Percentiles rank a stretch among this genome's conserved stretches.
Evolutionary conservation across 2,888 invertebrate genomes (phyloP).

Genomic region (Entomobrya proxima): DNA sequence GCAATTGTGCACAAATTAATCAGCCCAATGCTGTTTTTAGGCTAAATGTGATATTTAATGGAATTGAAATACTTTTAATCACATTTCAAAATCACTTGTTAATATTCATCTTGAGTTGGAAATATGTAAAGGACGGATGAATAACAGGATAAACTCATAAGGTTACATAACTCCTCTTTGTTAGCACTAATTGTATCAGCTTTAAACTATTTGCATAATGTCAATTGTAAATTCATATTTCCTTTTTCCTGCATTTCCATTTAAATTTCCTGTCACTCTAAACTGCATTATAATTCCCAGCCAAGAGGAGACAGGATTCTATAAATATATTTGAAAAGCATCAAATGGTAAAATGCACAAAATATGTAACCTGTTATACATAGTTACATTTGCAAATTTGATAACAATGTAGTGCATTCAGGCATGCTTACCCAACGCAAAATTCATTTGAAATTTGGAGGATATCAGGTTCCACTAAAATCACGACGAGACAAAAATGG

Average conservation of each 20-base stretch:
- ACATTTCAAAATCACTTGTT: not conserved
- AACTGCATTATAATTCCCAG: not conserved
- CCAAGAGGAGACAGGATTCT: not conserved
- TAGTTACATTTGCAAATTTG: too few relatives aligned
- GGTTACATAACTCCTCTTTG: not conserved
- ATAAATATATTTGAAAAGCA: slow-evolving; percentile 1
- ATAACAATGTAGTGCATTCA: not conserved
- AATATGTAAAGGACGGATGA: not conserved
- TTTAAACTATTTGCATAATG: slow-evolving; percentile 16
- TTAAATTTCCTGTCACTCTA: not conserved
- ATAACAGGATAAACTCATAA: not conserved
- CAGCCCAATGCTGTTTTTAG: not conserved
- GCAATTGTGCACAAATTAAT: not conserved
- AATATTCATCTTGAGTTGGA: not conserved
- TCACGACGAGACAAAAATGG: not conserved
- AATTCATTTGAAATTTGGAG: not conserved
- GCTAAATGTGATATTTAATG: not conserved
- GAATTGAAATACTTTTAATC: not conserved
- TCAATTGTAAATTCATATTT: slow-evolving; percentile 15
- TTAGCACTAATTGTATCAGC: slow-evolving; percentile 50
- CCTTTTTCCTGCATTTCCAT: not conserved
- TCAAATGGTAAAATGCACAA: not conserved
- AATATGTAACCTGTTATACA: not conserved
- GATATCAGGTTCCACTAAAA: not conserved
- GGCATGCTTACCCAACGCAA: not conserved